Conservation (phyloP, 30 jellyfish, hydroid and myxozoan genomes). For the Aurelia sp. region DNA sequence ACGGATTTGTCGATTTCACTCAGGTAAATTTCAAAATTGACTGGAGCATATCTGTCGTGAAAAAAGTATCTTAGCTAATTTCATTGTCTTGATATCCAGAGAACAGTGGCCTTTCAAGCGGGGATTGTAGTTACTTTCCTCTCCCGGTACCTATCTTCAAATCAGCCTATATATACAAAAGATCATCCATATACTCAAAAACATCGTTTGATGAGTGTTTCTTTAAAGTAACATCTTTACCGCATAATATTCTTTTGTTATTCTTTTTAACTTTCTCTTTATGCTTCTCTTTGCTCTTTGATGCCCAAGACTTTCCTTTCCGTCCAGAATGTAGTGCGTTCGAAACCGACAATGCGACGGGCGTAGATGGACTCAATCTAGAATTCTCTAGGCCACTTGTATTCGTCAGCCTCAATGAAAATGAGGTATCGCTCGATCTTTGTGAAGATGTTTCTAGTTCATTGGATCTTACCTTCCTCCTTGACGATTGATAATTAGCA, state of each 20-base stretch:
- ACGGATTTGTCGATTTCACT: too few species aligned
- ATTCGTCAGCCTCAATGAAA: background rate
- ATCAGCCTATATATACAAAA: background rate
- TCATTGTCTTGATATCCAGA: too few species aligned
- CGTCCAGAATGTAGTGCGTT: conserved; percentile 26
- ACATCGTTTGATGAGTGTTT: background rate
- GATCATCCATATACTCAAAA: background rate
- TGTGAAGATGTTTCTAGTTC: background rate
- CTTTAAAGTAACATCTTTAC: background rate
- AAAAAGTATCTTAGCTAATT: too few species aligned
- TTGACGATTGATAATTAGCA: background rate
- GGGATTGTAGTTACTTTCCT: too few species aligned
- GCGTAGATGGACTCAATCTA: background rate
- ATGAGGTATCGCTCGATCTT: conserved; percentile 3
- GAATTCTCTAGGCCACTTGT: conserved; percentile 15
- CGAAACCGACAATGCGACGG: conserved; percentile 26
- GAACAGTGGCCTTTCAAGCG: too few species aligned
- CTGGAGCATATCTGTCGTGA: too few species aligned
- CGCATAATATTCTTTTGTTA: background rate
- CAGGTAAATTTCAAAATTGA: too few species aligned
- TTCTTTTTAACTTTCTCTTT: background rate
- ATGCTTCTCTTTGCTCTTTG: background rate
- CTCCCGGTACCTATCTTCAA: too few species aligned
- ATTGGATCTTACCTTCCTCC: background rate
- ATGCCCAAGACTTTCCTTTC: background rate